A percentile compares a stretch with the other conserved stretches of the same genome.
These are phyloP conservation scores for Rhagoletis pomonella DNA, from an alignment of 1,140 invertebrate genomes.

Conservation along the genomic window DNA sequence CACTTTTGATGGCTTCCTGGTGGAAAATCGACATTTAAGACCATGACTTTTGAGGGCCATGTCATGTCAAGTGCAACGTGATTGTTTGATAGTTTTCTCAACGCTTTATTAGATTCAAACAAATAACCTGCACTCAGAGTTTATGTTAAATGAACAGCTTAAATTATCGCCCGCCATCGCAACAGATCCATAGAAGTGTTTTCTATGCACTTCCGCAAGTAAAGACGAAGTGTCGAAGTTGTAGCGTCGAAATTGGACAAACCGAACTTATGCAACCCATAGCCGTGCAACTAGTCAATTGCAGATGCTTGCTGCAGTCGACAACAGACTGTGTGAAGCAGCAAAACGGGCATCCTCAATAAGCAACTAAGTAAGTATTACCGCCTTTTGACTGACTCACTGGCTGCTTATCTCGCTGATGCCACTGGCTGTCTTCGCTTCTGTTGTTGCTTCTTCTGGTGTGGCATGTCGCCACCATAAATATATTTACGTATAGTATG, in stretches of 20 bases:
- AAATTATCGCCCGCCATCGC: neutral
- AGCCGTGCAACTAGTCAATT: neutral
- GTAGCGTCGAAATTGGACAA: neutral
- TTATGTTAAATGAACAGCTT: neutral
- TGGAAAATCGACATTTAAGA: too few species aligned
- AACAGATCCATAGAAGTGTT: neutral
- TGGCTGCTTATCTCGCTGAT: constrained; percentile 9
- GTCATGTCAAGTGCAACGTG: too few species aligned
- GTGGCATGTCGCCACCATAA: neutral
- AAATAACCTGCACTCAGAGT: neutral
- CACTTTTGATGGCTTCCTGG: too few species aligned
- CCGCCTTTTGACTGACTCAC: neutral
- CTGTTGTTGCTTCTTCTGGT: neutral
- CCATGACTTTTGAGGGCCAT: too few species aligned
- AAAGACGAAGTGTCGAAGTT: neutral
- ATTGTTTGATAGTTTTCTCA: too few species aligned
- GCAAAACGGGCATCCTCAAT: neutral
- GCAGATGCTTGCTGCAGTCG: neutral
- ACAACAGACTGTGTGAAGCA: neutral
- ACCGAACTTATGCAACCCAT: neutral
- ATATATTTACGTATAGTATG: neutral
- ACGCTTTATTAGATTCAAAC: neutral
- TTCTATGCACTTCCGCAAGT: constrained; percentile 16
- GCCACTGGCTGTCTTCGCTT: constrained; percentile 8
- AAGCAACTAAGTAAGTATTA: neutral